Base-by-base conservation (phyloP, 2,888 invertebrate genomes). In the Sphaeridia pumilis region DNA sequence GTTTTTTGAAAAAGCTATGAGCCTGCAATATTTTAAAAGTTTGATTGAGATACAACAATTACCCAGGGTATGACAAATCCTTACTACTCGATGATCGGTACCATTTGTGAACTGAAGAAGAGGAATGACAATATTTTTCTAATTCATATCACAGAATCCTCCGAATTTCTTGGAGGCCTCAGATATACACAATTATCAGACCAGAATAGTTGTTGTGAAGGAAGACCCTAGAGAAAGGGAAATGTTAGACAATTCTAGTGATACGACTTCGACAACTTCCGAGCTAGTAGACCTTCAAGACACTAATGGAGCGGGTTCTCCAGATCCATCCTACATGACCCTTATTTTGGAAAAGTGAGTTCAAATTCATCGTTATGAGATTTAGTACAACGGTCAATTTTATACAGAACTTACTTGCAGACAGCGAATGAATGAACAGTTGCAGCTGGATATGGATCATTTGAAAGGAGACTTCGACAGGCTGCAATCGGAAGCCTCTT, bases 21-120 rank as follows among this genome's bases (percentile, higher is more conserved):
- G 86, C 65, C 77, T 97, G 64, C 98, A 98, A 72, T 99, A 98
- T 75, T 98, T 97, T 73, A 87, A 92, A 68, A 88, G 90, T 70
- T 77, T 98, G 44, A 88, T 98, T 56, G 86, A 87, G 49, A 83
- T 97, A 63, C 95, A 97, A 2, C 79, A 84, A 35, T 74, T 98
- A 67, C 95, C 97, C 2, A 84, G 89, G 70, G 84, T 84, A 72
- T 53, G 28, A 10, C 5, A 25, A 10, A 31, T 10, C n/a, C n/a
- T n/a, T n/a, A n/a, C n/a, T n/a, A n/a, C n/a, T n/a, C n/a, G n/a
- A n/a, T n/a, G n/a, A n/a, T n/a, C n/a, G n/a, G n/a, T n/a, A n/a
- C n/a, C n/a, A n/a, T n/a, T n/a, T n/a, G n/a, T n/a, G n/a, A n/a
- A n/a, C n/a, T n/a, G n/a, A n/a, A n/a, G n/a, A n/a, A n/a, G n/a